Evolutionary conservation across 1,140 invertebrate species (phyloP).

Genomic region (Drosophila arawakana): DNA sequence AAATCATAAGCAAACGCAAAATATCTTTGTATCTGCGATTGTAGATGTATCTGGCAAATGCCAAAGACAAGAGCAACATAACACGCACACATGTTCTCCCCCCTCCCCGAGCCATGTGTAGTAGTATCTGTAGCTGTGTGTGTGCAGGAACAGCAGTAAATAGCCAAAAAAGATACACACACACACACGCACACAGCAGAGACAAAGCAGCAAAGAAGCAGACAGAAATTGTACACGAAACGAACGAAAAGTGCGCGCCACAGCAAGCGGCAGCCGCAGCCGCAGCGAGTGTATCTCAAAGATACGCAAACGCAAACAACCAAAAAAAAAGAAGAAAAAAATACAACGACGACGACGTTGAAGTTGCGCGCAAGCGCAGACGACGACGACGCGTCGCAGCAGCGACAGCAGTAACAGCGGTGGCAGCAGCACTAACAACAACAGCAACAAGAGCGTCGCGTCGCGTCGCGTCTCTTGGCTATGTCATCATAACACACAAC

Average conservation of each 20-base stretch:
- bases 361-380: slow-evolving; percentile 58
- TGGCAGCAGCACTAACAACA: slow-evolving; percentile 1
- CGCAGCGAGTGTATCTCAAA: slow-evolving; percentile 44
- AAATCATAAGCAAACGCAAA: slow-evolving; percentile 35
- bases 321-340: slow-evolving; percentile 4
- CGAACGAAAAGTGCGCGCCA: slow-evolving; percentile 46
- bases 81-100: slow-evolving; percentile 63
- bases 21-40: slow-evolving; percentile 18
- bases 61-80: slow-evolving; percentile 48
- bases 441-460: slow-evolving; percentile 25
- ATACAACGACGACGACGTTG: slow-evolving; percentile 22
- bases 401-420: slow-evolving; percentile 19
- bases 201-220: slow-evolving; percentile 49
- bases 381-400: slow-evolving; percentile 27
- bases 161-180: slow-evolving; percentile 45
- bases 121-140: slow-evolving; percentile 17
- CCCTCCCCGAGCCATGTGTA: slow-evolving; percentile 3
- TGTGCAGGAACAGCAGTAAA: slow-evolving; percentile 55
- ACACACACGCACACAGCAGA: slow-evolving; percentile 11
- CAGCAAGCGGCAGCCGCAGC: slow-evolving; percentile 42
- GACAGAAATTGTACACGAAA: slow-evolving; percentile 36
- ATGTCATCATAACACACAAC: slow-evolving; percentile 73
- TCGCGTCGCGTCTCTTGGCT: slow-evolving; percentile 34
- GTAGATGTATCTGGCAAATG: slow-evolving; percentile 47
- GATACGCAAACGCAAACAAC: slow-evolving; percentile 57